Conservation (phyloP, 2,888 invertebrate species). For the Drosophila atripex region DNA sequence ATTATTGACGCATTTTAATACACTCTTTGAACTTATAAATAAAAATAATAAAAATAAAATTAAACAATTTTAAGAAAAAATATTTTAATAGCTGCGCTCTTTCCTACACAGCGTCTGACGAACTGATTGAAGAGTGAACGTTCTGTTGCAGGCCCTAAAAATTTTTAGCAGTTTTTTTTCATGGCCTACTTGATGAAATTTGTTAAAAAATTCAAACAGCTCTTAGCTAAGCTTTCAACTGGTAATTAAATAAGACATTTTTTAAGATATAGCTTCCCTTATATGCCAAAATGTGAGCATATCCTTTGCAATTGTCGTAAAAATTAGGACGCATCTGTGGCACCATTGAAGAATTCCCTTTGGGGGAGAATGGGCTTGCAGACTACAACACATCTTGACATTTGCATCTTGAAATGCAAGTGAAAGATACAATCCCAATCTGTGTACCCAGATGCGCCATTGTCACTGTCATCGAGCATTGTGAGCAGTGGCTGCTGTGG, state of each 20-base stretch:
- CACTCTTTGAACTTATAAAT: too few relatives aligned
- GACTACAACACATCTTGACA: constrained; percentile 69
- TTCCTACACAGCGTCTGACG: too few relatives aligned
- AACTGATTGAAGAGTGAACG: too few relatives aligned
- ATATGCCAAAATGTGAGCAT: constrained; percentile 1
- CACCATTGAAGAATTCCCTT: constrained; percentile 17
- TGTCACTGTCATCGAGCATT: constrained; percentile 53
- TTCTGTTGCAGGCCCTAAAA: too few relatives aligned
- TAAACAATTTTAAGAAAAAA: too few relatives aligned
- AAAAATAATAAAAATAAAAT: background rate
- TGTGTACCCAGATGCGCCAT: constrained; percentile 65
- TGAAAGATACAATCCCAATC: constrained; percentile 82
- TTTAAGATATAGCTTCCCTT: background rate
- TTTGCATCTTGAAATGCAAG: constrained; percentile 82
- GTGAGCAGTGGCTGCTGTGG: constrained; percentile 38
- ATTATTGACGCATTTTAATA: too few relatives aligned
- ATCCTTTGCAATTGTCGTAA: constrained; percentile 3
- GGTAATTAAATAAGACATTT: background rate
- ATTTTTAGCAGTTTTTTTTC: too few relatives aligned
- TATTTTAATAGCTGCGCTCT: background rate
- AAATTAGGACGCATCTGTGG: constrained; percentile 53
- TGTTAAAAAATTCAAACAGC: too few relatives aligned
- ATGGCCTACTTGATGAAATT: too few relatives aligned
- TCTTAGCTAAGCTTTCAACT: background rate
- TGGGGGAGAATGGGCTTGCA: constrained; percentile 2